Evolutionary conservation across 2,888 invertebrate species (phyloP).

Genomic region (Xylota sylvarum): DNA sequence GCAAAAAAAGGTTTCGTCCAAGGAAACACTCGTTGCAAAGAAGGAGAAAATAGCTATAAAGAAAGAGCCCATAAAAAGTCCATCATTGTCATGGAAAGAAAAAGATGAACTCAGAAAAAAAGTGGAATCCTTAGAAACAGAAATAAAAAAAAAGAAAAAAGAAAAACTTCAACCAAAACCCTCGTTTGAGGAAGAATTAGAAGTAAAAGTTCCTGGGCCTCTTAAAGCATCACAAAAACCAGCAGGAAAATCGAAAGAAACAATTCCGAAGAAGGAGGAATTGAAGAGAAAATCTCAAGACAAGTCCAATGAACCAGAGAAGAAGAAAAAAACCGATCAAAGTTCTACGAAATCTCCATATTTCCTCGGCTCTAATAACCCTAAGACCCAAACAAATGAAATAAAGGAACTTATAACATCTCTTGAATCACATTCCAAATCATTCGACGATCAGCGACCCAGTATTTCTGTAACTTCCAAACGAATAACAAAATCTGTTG

Average conservation of each 20-base stretch:
- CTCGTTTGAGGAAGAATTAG: constrained; percentile 57
- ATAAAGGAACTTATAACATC: neutral
- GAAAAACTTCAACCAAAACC: constrained; percentile 40
- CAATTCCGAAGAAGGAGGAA: neutral
- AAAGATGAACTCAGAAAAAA: constrained; percentile 59
- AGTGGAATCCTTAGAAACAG: constrained; percentile 42
- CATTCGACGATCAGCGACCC: constrained; percentile 46
- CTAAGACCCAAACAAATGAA: neutral
- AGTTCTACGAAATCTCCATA: constrained; percentile 21
- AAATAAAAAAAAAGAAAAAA: constrained; percentile 34
- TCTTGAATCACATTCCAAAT: constrained; percentile 30
- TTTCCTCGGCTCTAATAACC: constrained; percentile 18
- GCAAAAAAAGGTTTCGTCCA: neutral
- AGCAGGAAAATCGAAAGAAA: neutral
- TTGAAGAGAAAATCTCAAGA: constrained; percentile 52
- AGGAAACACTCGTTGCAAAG: constrained; percentile 13
- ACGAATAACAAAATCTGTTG: neutral
- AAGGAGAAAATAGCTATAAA: constrained; percentile 14
- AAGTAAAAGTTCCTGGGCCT: constrained; percentile 22
- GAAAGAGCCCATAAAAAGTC: constrained; percentile 37
- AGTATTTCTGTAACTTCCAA: constrained; percentile 44
- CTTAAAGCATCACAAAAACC: constrained; percentile 1
- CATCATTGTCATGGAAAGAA: constrained; percentile 79
- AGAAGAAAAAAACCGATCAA: constrained; percentile 9
- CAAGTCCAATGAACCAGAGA: constrained; percentile 24